Evolutionary conservation across 2,888 invertebrate species (phyloP), one percentile per base, ranked within the genome.

Genomic region (Adelphocoris suturalis): DNA sequence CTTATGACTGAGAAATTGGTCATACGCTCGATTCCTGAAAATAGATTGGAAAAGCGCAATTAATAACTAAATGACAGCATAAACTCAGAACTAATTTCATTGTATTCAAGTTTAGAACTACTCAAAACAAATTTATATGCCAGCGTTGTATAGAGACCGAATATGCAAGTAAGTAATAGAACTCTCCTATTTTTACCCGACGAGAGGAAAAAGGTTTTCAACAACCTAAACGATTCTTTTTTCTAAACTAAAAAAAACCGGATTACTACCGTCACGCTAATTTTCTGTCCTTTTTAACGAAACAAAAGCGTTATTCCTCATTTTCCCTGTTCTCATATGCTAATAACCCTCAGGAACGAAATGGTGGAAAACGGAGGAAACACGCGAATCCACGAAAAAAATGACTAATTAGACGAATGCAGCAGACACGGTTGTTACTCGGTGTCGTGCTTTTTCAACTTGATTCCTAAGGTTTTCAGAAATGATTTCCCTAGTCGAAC

Each of bases 401-500:
- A 23, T 23, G 2, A 68, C 68, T 68, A 19, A 68, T 68, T 68
- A 68, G 68, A 68, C 68, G 68, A 68, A 68, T 68, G 68, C 27
- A 23, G 68, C 9, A 23, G 68, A 68, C 68, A 68, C 68, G 68
- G 19, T 23, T 23, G n/a, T 68, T 11, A 12, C 23, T 3, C 68
- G 68, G 23, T 68, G 19, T 23, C 68, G 23, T 68, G 68, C 68
- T 23, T 68, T 27, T 68, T 68, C 27, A 19, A 68, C 68, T 12
- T 23, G 23, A 23, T 23, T 68, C 68, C 19, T 11, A 68, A 23
- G 68, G 19, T 68, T 23, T 23, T 68, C 37, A 37, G 23, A 19
- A 68, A 68, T 68, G 68, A 68, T 68, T 68, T 68, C 68, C 68
- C 68, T 12, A 19, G 68, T 12, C 19, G n/a, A 68, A 68, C 68